These are phyloP conservation scores for Ancistrus triradiatus DNA, from an alignment of 2,113 vertebrate genomes.

Conservation along the genomic window DNA sequence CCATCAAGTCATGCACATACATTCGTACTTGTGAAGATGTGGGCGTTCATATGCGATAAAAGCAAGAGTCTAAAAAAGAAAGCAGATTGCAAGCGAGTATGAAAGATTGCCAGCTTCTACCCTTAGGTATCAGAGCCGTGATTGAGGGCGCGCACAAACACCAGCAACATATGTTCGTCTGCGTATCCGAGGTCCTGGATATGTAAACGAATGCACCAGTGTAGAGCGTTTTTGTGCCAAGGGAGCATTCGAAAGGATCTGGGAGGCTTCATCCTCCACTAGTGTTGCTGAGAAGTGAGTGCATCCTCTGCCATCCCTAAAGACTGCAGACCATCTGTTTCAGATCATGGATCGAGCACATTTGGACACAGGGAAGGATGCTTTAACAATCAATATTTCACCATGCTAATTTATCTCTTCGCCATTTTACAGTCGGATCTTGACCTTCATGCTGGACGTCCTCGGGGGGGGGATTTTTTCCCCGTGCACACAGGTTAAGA, in stretches of 20 bases:
- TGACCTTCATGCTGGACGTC: conserved; percentile 34
- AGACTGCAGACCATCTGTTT: conserved; percentile 42
- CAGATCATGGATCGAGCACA: conserved; percentile 31
- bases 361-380: conserved; percentile 22
- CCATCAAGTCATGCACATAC: too few relatives aligned
- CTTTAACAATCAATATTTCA: conserved; percentile 41
- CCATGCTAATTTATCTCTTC: conserved; percentile 33
- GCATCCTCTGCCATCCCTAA: conserved; percentile 31
- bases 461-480: conserved; percentile 16
- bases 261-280: conserved; percentile 1
- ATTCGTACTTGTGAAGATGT: too few relatives aligned
- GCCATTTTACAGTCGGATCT: conserved; percentile 34
- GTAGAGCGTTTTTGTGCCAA: not conserved
- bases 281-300: conserved; percentile 13
- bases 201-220: not conserved
- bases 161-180: conserved; percentile 9
- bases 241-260: conserved; percentile 5
- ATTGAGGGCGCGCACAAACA: not conserved
- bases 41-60: not conserved
- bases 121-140: not conserved
- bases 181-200: conserved; percentile 13
- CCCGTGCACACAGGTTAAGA: conserved; percentile 13
- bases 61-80: not conserved
- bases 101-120: not conserved
- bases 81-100: not conserved